phyloP scores from a whole-genome alignment of 2,113 vertebrate species.

The Odocoileus hemionus region DNA sequence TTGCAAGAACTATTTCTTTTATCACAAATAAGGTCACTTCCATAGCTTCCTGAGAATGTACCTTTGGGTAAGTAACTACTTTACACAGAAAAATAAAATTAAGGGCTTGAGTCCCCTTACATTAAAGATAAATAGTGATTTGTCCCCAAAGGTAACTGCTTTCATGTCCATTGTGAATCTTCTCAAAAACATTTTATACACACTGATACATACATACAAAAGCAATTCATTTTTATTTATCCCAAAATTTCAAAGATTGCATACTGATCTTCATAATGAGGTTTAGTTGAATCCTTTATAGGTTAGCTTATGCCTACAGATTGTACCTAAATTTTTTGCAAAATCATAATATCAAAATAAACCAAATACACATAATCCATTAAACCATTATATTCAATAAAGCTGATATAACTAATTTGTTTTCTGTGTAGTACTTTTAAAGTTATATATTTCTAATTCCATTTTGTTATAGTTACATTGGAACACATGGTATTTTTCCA shows the following conservation, averaged over 20 bases:
- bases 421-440: neutral
- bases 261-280: neutral
- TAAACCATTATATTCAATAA: neutral
- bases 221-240: neutral
- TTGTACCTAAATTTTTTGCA: neutral
- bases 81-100: neutral
- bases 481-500: neutral
- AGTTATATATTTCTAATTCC: neutral
- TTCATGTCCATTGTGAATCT: neutral
- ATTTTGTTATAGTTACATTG: neutral
- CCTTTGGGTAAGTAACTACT: neutral
- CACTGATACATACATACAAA: neutral
- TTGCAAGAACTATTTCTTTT: neutral
- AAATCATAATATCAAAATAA: neutral
- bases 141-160: neutral
- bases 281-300: neutral
- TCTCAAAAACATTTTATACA: neutral
- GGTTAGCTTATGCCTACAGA: neutral
- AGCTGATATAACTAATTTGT: neutral
- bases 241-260: neutral
- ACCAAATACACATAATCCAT: neutral
- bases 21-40: neutral
- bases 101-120: neutral
- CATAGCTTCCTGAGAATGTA: neutral
- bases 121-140: neutral